Evolutionary conservation across 2,797 vertebrate species (phyloP), one percentile per base, ranked within the genome.

Genomic region (Oceanodroma leucorhoa): DNA sequence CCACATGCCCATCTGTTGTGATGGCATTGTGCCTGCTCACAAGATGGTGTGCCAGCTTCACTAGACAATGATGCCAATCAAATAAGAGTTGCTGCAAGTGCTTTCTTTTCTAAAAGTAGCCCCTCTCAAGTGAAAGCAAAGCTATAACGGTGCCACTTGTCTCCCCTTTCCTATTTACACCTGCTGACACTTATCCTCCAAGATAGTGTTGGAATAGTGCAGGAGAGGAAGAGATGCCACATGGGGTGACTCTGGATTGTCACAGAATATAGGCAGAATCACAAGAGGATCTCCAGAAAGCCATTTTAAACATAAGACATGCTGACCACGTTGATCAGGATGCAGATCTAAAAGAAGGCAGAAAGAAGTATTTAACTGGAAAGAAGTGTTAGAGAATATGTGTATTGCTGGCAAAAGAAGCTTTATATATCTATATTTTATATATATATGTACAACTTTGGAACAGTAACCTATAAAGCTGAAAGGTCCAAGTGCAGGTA

Each of bases 11-110:
- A 97, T 98, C 97, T 98, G 97, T 94, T 65, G 22, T 6, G 57
- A 95, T 97, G 98, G 97, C 97, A 88, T 65, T 48, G 40, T 95
- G 97, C 97, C 97, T 96, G 96, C 89, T 97, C 83, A 93, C 64
- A 89, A 93, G 93, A 80, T 96, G 92, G 89, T 84, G 93, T 96
- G 95, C 97, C 97, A 98, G 85, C 80, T 96, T 95, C 94, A 76
- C 91, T 95, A 97, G 97, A 97, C 89, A 93, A 90, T 93, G 95
- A 94, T 94, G 96, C 94, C 95, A 96, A 93, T 96, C 96, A 97
- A 73, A 45, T 41, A 72, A 15, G 61, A 96, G 82, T 89, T 46
- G 86, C 76, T 95, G 89, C 77, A 82, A 96, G 95, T 92, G 88
- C 62, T 72, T 92, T 87, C 34, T 91, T 77, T 80, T 89, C 85